Base-by-base conservation (phyloP, 2,888 invertebrate species). In the Tetanocera ferruginea region DNA sequence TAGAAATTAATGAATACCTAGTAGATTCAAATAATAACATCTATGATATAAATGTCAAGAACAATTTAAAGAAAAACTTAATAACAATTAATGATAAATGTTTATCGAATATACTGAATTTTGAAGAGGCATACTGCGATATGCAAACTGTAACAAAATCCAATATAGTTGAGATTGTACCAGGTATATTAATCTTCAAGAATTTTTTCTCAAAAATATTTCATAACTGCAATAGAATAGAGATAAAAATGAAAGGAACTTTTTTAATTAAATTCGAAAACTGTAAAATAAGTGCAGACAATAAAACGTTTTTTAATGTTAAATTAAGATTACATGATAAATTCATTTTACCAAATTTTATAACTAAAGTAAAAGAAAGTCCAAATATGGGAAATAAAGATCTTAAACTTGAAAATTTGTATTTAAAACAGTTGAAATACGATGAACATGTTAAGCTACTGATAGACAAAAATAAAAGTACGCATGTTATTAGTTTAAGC, bases 321-420 rank as follows among this genome's bases (percentile, higher is more conserved):
- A n/a, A n/a, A n/a, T n/a, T n/a, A n/a, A n/a, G n/a, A n/a, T n/a
- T n/a, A n/a, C n/a, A n/a, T 31, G 78, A 80, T 52, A 57, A 77
- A 75, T 67, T 80, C 57, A 76, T 79, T 37, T 51, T 78, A 60
- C 80, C 78, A 73, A 80, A 80, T 52, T 34, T 77, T 14, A 76
- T 80, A 23, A 78, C 78, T 19, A 78, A 80, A 70, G 51, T 78
- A 31, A 74, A 78, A 57, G 76, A 78, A 76, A 55, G 67, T 66
- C 66, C 71, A 37, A 64, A 60, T 31, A 55, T 17, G 49, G n/a
- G n/a, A 31, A 31, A 60, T 9, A 9, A 31, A 52, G 28, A 78
- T 62, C n/a, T 76, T 55, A 78, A 70, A 70, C 34, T 74, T 62
- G 64, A 78, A 70, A 51, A 57, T 34, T 28, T 78, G 3, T 74